Percentiles rank a stretch among this genome's conserved stretches.
These are phyloP conservation scores for Oreochromis niloticus DNA, from an alignment of 2,113 vertebrate genomes.

Conservation along the genomic window DNA sequence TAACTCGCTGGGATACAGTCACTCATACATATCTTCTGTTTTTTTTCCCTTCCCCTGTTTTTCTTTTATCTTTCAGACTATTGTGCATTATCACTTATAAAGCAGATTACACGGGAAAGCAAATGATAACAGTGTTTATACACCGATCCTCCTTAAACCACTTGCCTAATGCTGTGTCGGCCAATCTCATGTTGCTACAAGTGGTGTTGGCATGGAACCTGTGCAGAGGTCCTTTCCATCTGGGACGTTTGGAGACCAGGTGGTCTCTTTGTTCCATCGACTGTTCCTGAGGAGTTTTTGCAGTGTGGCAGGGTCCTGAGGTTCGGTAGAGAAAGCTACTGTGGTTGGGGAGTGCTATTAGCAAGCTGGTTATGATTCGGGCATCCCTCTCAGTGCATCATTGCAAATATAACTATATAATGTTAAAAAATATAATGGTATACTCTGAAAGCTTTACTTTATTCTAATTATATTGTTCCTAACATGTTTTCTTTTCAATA, in stretches of 20 bases:
- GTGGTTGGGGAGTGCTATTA: neutral
- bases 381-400: neutral
- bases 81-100: neutral
- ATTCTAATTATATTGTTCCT: neutral
- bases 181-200: neutral
- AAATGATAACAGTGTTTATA: neutral
- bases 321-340: neutral
- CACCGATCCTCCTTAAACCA: neutral
- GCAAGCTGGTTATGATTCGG: neutral
- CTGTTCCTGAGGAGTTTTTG: neutral
- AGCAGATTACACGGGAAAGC: neutral
- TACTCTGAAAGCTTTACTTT: neutral
- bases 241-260: neutral
- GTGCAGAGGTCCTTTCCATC: neutral
- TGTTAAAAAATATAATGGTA: neutral
- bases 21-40: slow-evolving; percentile 9
- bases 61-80: neutral
- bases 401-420: neutral
- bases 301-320: neutral
- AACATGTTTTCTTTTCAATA: neutral
- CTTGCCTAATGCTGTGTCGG: neutral
- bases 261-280: neutral
- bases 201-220: neutral
- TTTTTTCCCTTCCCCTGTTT: neutral
- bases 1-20: slow-evolving; percentile 3